Conservation (phyloP, 2,797 vertebrate genomes). For the Benthosema pterotum region DNA sequence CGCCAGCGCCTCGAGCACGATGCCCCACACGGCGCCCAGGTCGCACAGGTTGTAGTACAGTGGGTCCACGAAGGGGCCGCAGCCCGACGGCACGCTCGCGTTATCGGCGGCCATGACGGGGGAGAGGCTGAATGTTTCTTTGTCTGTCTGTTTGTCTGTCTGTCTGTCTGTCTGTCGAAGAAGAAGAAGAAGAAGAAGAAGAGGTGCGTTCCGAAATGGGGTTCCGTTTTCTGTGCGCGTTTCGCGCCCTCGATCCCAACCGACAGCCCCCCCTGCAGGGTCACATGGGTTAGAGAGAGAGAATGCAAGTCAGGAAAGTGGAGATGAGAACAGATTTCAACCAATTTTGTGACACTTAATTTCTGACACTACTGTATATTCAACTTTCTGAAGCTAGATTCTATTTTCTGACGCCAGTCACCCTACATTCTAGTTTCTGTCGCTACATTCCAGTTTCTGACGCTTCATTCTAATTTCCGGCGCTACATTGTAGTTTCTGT, state of each 20-base stretch:
- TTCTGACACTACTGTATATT: too few species aligned
- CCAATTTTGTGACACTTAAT: too few species aligned
- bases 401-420: too few species aligned
- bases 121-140: too few species aligned
- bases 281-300: constrained; percentile 15
- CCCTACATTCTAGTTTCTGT: too few species aligned
- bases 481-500: too few species aligned
- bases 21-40: constrained; percentile 84
- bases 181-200: constrained; percentile 9
- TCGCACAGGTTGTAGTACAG: constrained; percentile 94
- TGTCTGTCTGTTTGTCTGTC: too few species aligned
- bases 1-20: constrained; percentile 88
- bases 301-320: constrained; percentile 16
- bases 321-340: too few species aligned
- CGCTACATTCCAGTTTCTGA: too few species aligned
- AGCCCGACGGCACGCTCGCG: constrained; percentile 71
- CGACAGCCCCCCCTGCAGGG: constrained; percentile 45
- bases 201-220: constrained; percentile 28
- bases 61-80: constrained; percentile 78
- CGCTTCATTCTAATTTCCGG: too few species aligned
- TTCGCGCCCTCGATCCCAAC: constrained; percentile 44
- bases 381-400: too few species aligned
- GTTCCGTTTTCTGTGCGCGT: neutral
- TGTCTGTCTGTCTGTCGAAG: too few species aligned
- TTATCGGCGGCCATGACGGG: constrained; percentile 49